Conservation (phyloP, 2,113 vertebrate species). For the Columba livia region DNA sequence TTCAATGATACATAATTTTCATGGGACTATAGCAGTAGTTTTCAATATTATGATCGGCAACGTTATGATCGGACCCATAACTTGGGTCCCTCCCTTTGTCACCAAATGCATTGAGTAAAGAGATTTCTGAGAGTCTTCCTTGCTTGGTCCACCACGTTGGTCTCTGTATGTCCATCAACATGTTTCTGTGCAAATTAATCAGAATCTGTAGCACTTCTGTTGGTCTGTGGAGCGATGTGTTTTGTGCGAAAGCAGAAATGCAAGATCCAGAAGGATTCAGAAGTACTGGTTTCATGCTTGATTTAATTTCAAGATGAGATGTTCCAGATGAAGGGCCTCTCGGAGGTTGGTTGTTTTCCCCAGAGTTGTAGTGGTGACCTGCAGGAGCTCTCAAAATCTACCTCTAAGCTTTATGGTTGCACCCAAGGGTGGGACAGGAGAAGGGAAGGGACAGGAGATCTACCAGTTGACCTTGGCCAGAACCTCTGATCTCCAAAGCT, state of each 20-base stretch:
- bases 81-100: background rate
- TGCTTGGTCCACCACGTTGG: background rate
- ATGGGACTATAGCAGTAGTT: rapidly evolving
- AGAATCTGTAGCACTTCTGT: background rate
- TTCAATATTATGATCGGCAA: too few relatives aligned
- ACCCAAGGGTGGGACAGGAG: background rate
- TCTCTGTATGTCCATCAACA: background rate
- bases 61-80: too few relatives aligned
- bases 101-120: background rate
- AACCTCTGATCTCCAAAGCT: background rate
- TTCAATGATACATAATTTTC: background rate
- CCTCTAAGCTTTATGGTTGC: background rate
- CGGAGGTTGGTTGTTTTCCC: rapidly evolving
- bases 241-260: background rate
- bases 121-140: background rate
- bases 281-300: background rate
- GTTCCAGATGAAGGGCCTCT: background rate
- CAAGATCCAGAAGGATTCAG: background rate
- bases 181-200: background rate
- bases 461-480: background rate
- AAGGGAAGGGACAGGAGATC: background rate
- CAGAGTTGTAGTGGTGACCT: background rate
- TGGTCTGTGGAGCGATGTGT: background rate
- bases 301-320: background rate
- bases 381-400: background rate